Conservation (phyloP, 2,888 invertebrate genomes). For the Dorcus parallelipipedus region DNA sequence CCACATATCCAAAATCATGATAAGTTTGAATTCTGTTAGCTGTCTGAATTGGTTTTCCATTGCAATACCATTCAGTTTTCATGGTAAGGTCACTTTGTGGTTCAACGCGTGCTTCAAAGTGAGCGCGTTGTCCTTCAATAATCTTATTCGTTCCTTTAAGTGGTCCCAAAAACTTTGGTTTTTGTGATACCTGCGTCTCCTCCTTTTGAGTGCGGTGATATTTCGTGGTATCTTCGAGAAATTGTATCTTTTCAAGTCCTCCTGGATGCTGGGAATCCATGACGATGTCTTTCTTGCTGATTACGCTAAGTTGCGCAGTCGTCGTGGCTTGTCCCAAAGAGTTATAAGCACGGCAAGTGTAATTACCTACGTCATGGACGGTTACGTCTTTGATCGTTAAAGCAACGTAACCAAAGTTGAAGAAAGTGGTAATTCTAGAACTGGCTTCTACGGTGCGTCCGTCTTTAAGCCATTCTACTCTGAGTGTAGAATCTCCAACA, state of each 20-base stretch:
- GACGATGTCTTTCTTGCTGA: conserved; percentile 81
- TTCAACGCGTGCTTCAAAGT: conserved; percentile 92
- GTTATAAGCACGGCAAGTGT: conserved; percentile 86
- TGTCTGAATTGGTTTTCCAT: conserved; percentile 84
- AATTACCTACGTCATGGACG: conserved; percentile 83
- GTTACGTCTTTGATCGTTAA: conserved; percentile 89
- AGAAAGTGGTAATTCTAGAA: conserved; percentile 88
- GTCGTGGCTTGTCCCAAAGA: conserved; percentile 82
- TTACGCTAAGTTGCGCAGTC: conserved; percentile 75
- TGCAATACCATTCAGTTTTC: conserved; percentile 95
- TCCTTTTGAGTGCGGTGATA: conserved; percentile 65
- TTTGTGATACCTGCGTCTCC: conserved; percentile 70
- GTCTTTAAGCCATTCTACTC: conserved; percentile 91
- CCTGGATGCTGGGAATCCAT: conserved; percentile 90
- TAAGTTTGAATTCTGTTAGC: conserved; percentile 91
- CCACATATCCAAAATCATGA: conserved; percentile 96
- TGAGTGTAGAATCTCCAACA: conserved; percentile 83
- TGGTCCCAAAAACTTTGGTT: conserved; percentile 84
- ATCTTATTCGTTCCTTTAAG: conserved; percentile 91
- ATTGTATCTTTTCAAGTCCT: conserved; percentile 87
- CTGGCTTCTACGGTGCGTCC: conserved; percentile 88
- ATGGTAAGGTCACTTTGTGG: conserved; percentile 92
- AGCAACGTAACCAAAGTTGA: conserved; percentile 93
- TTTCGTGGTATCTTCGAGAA: conserved; percentile 78
- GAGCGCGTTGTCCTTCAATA: conserved; percentile 89